Percentiles rank a stretch among this genome's conserved stretches.
These are phyloP conservation scores for Orthosia gracilis DNA, from an alignment of 2,888 invertebrate genomes.

Conservation along the genomic window DNA sequence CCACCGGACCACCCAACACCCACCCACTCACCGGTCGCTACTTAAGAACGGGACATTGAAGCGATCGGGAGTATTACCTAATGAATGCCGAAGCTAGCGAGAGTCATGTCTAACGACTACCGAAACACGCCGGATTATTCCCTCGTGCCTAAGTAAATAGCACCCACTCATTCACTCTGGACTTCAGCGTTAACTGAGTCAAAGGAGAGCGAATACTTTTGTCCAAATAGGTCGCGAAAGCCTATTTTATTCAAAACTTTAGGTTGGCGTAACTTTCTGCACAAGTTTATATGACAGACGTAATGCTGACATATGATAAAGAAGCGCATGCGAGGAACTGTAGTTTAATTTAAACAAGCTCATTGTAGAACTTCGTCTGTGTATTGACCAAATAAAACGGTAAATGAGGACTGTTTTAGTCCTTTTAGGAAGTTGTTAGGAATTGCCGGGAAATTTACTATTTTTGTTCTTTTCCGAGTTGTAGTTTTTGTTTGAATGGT, in stretches of 20 bases:
- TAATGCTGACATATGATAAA: too few relatives aligned
- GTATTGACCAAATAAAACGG: slow-evolving; percentile 37
- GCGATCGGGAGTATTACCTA: background rate
- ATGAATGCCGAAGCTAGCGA: background rate
- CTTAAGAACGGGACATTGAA: background rate
- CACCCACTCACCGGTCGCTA: too few relatives aligned
- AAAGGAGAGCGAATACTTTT: too few relatives aligned
- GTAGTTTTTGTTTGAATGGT: background rate
- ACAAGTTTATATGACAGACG: too few relatives aligned
- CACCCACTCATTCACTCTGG: too few relatives aligned
- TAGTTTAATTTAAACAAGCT: slow-evolving; percentile 15
- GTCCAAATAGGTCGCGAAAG: too few relatives aligned
- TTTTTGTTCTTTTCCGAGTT: background rate
- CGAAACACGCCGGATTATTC: slow-evolving; percentile 27
- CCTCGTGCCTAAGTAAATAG: slow-evolving; percentile 33
- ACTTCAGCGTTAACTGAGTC: too few relatives aligned
- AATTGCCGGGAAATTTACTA: background rate
- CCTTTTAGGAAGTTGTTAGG: background rate
- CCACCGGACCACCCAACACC: too few relatives aligned
- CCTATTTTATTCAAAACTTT: too few relatives aligned
- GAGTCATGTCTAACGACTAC: background rate
- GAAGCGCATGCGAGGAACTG: too few relatives aligned
- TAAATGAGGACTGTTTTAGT: background rate
- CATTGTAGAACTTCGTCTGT: slow-evolving; percentile 14
- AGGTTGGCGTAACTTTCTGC: too few relatives aligned